These are phyloP conservation scores for Zaprionus obscuricornis DNA, from an alignment of 2,888 invertebrate species.

Conservation along the genomic window DNA sequence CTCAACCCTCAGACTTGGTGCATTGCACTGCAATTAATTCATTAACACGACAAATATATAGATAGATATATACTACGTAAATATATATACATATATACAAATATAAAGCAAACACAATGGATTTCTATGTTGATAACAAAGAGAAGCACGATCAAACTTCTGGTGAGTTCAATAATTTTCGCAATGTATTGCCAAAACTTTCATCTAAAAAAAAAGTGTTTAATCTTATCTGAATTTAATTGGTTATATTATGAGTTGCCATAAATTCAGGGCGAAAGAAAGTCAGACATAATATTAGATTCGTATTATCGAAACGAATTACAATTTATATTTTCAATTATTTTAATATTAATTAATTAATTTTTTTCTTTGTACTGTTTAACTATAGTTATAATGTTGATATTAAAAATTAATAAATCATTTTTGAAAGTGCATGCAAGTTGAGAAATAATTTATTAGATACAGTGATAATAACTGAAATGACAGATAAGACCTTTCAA, in stretches of 20 bases:
- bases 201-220: conserved; percentile 2
- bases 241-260: conserved; percentile 10
- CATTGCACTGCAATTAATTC: conserved; percentile 65
- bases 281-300: too few species aligned
- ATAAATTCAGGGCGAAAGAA: too few species aligned
- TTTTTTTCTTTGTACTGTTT: too few species aligned
- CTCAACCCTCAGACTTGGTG: conserved; percentile 38
- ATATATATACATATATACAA: not conserved
- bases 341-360: too few species aligned
- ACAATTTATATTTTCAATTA: too few species aligned
- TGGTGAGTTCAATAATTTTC: conserved; percentile 67
- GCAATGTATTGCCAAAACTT: conserved; percentile 22
- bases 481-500: conserved; percentile 24
- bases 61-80: not conserved
- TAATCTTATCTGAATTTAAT: conserved; percentile 42
- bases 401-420: too few species aligned
- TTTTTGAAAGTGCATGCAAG: too few species aligned
- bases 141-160: conserved; percentile 49
- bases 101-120: conserved; percentile 57
- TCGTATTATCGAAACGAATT: too few species aligned
- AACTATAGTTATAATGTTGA: too few species aligned
- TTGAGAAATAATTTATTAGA: too few species aligned
- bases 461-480: too few species aligned
- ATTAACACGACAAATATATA: conserved; percentile 17
- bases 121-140: conserved; percentile 73